phyloP scores from a whole-genome alignment of 2,888 invertebrate genomes.

The Netelia melanura region DNA sequence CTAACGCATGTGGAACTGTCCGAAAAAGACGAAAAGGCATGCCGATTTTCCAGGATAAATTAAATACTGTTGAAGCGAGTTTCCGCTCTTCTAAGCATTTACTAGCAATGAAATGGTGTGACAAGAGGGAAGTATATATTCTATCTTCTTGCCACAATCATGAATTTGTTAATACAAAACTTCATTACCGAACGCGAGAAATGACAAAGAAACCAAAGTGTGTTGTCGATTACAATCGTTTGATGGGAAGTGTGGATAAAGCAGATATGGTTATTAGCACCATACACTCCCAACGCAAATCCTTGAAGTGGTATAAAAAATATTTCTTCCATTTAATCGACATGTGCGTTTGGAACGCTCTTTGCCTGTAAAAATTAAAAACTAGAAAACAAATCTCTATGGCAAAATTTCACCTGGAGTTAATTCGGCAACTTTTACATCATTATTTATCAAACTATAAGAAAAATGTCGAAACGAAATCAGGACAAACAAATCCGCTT shows the following conservation, averaged over 20 bases:
- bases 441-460: too few relatives aligned
- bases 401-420: neutral
- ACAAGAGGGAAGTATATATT: constrained; percentile 14
- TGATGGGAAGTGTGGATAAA: constrained; percentile 19
- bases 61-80: constrained; percentile 11
- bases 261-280: constrained; percentile 39
- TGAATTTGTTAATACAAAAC: constrained; percentile 17
- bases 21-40: constrained; percentile 12
- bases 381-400: constrained; percentile 8
- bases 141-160: neutral
- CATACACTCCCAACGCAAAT: constrained; percentile 2
- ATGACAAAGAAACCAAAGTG: neutral
- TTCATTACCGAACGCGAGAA: neutral
- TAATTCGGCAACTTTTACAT: neutral
- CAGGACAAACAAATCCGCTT: too few relatives aligned
- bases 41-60: neutral
- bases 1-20: constrained; percentile 1
- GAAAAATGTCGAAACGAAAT: too few relatives aligned
- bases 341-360: constrained; percentile 35
- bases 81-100: constrained; percentile 2
- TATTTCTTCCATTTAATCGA: constrained; percentile 29
- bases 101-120: neutral
- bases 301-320: constrained; percentile 32
- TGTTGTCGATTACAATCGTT: too few relatives aligned
- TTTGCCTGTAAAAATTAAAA: constrained; percentile 22